Base-by-base conservation (phyloP, 2,888 invertebrate genomes). In the Stenchaetothrips biformis region DNA sequence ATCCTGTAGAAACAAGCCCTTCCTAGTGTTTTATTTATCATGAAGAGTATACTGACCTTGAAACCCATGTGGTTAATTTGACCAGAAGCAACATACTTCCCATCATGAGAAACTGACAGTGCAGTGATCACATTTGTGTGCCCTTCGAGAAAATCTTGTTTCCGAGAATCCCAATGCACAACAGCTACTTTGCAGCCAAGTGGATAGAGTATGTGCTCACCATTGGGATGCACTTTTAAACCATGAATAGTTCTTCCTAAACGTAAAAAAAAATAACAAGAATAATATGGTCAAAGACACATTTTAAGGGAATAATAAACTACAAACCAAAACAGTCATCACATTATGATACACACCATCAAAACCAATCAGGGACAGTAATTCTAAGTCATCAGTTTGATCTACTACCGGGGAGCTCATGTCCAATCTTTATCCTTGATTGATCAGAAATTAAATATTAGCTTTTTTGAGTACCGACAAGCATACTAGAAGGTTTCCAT, bases 1-100 rank as follows among this genome's bases (percentile, higher is more conserved):
- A 25, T 48, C 8, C 25, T 9, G 18, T 2, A 37, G 37, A 37
- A 37, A 37, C 37, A 37, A 37, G 1, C 2, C 37, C 37, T 37
- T 37, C 37, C 37, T 4, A 2, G 37, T 37, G 37, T 37, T 37
- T 37, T 37, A 37, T 2, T 37, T 37, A 37, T 2, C 37, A 37
- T 37, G 4, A 2, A 37, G 37, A 4, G 25, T 25, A 48, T 80
- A 80, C 82, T 82, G 85, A 92, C 92, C 86, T 94, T 95, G 86
- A 96, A 97, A 7, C 97, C 97, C 86, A 95, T 94, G 85, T 96
- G 94, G 85, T 95, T 97, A 67, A 93, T 91, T 87, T 97, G 96
- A 0, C 97, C 97, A 0, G 97, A 96, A 7, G 95, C 97, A 67
- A 98, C 88, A 84, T 91, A 94, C 37, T 91, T 92, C 47, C 97